Percentiles rank a stretch among this genome's conserved stretches.
Conservation (phyloP, 2,888 invertebrate species). For the Darwinula stevensoni region DNA sequence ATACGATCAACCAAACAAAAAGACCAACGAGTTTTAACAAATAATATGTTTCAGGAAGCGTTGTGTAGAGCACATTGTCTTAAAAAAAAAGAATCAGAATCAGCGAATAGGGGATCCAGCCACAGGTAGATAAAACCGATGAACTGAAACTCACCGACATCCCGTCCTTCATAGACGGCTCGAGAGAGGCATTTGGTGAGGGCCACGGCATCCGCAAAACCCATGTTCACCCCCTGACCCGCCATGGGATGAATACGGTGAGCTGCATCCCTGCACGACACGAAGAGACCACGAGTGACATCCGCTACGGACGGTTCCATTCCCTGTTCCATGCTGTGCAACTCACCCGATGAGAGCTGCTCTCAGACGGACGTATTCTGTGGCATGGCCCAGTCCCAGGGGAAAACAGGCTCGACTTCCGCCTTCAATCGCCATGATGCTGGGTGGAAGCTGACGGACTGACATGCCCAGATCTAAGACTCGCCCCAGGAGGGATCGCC, state of each 20-base stretch:
- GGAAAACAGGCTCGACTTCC: conserved; percentile 63
- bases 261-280: conserved; percentile 34
- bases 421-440: conserved; percentile 24
- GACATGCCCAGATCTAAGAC: no score
- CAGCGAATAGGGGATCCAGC: no score
- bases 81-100: no score
- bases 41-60: no score
- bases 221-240: conserved; percentile 91
- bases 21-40: no score
- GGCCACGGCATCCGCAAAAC: conserved; percentile 81
- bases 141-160: conserved; percentile 24
- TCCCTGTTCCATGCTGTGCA: no score
- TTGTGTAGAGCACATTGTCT: no score
- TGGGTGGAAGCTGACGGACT: conserved; percentile 38
- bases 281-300: no score
- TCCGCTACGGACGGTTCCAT: no score
- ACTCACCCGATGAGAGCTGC: conserved; percentile 62
- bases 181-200: conserved; percentile 36
- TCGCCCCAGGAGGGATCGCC: not conserved
- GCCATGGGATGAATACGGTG: conserved; percentile 69
- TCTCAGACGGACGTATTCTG: conserved; percentile 47
- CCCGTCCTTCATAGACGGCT: conserved; percentile 35
- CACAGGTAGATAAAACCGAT: conserved; percentile 5
- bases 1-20: no score
- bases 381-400: conserved; percentile 62